phyloP scores from a whole-genome alignment of 2,113 vertebrate species.

The Corythornis madagascariensis region DNA sequence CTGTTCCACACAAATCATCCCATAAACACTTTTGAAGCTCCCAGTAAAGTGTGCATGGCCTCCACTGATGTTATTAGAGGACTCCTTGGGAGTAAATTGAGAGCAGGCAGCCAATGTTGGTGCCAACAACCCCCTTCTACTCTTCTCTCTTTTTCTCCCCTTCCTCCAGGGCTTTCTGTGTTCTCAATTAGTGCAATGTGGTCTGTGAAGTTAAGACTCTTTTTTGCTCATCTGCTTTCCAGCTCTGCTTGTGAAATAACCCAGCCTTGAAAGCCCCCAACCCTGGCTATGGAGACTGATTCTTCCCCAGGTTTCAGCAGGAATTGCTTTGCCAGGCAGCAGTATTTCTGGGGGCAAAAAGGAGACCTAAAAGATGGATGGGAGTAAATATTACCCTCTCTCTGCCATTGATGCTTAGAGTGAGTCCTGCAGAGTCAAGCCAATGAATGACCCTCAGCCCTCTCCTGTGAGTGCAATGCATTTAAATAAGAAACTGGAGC shows the following conservation, averaged over 20 bases:
- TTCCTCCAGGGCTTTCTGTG: background rate
- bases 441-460: accelerated
- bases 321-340: accelerated
- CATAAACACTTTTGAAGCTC: constrained; percentile 76
- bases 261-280: background rate
- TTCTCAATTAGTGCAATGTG: background rate
- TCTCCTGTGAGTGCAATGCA: background rate
- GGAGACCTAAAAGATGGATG: background rate
- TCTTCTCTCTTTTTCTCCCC: background rate
- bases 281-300: background rate
- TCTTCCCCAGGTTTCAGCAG: background rate
- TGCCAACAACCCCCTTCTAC: constrained; percentile 26
- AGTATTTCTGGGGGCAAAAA: background rate
- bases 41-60: constrained; percentile 51
- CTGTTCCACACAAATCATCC: constrained; percentile 73
- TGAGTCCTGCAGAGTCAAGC: background rate
- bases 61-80: constrained; percentile 61
- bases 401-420: background rate
- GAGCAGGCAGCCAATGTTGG: constrained; percentile 35
- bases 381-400: background rate
- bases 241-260: background rate
- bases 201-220: background rate
- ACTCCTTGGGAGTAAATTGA: constrained; percentile 68
- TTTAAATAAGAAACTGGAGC: background rate
- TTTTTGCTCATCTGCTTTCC: background rate